These are phyloP conservation scores for Oreortyx pictus DNA, from an alignment of 2,797 vertebrate genomes.

Conservation along the genomic window DNA sequence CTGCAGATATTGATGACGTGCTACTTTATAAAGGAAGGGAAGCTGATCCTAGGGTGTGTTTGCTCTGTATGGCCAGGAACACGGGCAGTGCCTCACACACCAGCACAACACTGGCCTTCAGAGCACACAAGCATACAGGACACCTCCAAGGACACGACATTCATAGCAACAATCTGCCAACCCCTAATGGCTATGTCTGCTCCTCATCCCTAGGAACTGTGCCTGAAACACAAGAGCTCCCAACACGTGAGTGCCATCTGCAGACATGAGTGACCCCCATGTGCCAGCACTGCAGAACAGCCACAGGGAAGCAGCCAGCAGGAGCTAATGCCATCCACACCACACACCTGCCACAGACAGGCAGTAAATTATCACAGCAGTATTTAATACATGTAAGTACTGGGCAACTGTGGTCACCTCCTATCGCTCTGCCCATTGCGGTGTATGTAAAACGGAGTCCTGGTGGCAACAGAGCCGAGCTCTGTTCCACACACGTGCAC, in stretches of 20 bases:
- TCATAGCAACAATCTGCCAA: accelerated
- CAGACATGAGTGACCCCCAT: accelerated
- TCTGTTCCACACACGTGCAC: background rate
- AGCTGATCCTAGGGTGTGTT: background rate
- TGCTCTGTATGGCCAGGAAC: background rate
- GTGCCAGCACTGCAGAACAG: background rate
- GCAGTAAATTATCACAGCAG: too few relatives aligned
- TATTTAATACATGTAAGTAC: background rate
- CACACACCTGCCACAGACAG: background rate
- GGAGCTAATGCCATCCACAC: background rate
- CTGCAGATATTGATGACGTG: background rate
- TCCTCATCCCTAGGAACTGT: background rate
- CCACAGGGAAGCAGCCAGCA: background rate
- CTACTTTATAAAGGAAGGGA: background rate
- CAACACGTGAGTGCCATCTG: accelerated
- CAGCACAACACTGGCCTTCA: accelerated
- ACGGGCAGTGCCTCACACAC: background rate
- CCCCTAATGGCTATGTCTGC: accelerated
- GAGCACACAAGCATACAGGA: accelerated
- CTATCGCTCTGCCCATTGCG: background rate
- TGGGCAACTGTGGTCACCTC: background rate
- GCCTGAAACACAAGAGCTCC: accelerated
- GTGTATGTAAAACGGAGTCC: accelerated
- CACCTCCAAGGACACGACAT: accelerated
- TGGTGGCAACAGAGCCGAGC: background rate